phyloP scores from a whole-genome alignment of 2,797 vertebrate species.

The Coendou prehensilis region DNA sequence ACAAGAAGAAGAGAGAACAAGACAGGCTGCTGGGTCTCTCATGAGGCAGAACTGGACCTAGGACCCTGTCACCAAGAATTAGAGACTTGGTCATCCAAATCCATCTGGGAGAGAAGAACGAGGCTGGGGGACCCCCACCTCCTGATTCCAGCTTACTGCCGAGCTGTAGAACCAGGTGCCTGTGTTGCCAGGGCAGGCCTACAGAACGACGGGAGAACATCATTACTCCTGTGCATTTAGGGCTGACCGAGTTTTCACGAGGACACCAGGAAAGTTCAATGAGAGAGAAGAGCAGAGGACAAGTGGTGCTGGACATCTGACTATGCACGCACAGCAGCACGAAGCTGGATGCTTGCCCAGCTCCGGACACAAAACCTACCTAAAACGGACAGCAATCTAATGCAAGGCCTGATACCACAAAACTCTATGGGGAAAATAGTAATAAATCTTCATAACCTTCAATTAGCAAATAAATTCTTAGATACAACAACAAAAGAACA shows the following conservation, averaged over 20 bases:
- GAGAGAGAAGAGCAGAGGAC: neutral
- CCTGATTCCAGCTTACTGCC: neutral
- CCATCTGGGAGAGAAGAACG: neutral
- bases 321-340: accelerated
- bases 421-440: neutral
- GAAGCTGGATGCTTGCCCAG: no score
- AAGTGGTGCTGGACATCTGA: no score
- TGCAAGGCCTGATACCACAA: neutral
- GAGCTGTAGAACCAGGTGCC: neutral
- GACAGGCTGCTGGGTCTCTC: neutral
- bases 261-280: neutral
- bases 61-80: neutral
- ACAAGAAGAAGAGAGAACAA: neutral
- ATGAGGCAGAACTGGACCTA: neutral
- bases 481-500: neutral
- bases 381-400: no score
- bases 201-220: no score
- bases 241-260: neutral
- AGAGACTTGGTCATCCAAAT: neutral
- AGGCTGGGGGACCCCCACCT: neutral
- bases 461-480: neutral
- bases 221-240: neutral
- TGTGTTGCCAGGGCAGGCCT: neutral
- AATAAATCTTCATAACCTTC: neutral
- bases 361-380: neutral